Base-by-base conservation (phyloP, 2,797 vertebrate genomes). In the Phyllotis vaccarum region DNA sequence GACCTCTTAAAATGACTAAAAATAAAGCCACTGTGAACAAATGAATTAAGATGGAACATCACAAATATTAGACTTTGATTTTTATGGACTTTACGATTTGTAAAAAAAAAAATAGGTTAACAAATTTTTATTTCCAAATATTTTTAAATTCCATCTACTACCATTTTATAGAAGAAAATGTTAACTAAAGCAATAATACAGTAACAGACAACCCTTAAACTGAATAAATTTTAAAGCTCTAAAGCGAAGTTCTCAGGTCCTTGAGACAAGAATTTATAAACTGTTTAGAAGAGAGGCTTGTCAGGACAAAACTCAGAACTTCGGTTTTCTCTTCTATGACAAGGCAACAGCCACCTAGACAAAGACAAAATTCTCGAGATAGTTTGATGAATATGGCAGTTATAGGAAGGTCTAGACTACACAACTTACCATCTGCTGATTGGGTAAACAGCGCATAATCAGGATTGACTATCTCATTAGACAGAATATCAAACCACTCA, bases 401-500 rank as follows among this genome's bases (percentile, higher is more conserved):
- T 83, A 93, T 64, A 76, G 72, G 90, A 89, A 88, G 90, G 95
- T 94, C 78, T 86, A 56, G 19, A 74, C 49, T 64, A 6, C 17
- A 97, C 16, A 78, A 98, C 99, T 93, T 99, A 99, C 99, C 99
- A 98, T 99, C 99, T 90, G 99, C 99, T 97, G 99, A 99, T 96
- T 99, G 99, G 68, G 99, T 99, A 98, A 99, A 99, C 95, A 99
- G 98, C 29, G 99, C 99, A 24, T 99, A 99, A 98, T 99, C 99
- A 62, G 99, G 99, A 97, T 99, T 99, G 98, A 99, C 99, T 97
- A 99, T 99, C 98, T 99, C 99, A 98, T 99, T 99, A 97, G 99
- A 99, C 37, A 99, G 98, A 96, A 99, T 99, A 98, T 99, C 99
- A 98, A 99, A 99, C 99, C 99, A 99, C 95, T 99, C 99, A 96